A percentile compares a stretch with the other conserved stretches of the same genome.
phyloP scores from a whole-genome alignment of 2,888 invertebrate genomes.

The Caenorhabditis wallacei region DNA sequence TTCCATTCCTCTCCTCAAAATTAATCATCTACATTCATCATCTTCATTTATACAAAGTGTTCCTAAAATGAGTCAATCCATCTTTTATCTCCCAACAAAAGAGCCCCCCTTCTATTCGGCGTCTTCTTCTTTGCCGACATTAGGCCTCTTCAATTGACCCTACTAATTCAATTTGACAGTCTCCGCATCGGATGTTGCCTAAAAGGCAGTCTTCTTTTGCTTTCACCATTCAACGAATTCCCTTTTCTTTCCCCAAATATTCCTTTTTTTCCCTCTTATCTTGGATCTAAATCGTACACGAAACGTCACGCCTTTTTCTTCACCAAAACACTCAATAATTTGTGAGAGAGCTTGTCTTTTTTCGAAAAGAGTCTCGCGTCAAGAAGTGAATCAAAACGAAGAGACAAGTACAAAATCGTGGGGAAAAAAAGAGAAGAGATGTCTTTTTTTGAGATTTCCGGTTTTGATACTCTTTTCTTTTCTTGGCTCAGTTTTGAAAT shows the following conservation, averaged over 20 bases:
- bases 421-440: not conserved
- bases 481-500: too few species aligned
- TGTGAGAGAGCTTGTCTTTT: constrained; percentile 8
- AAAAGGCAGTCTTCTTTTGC: too few species aligned
- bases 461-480: not conserved
- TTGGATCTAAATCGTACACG: constrained; percentile 35
- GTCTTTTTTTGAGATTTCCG: not conserved
- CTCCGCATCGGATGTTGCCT: constrained; percentile 20
- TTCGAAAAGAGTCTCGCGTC: not conserved
- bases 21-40: not conserved
- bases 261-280: constrained; percentile 32
- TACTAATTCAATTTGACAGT: constrained; percentile 59
- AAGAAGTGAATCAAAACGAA: not conserved
- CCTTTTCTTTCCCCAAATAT: too few species aligned
- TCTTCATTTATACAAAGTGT: not conserved
- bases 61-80: constrained; percentile 21
- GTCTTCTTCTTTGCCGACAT: too few species aligned
- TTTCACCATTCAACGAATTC: constrained; percentile 17
- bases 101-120: too few species aligned
- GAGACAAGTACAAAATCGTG: constrained; percentile 31
- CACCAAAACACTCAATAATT: not conserved
- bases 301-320: not conserved
- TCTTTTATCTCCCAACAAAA: constrained; percentile 30
- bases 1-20: too few species aligned
- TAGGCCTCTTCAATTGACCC: constrained; percentile 58